A percentile compares a stretch with the other conserved stretches of the same genome.
phyloP scores from a whole-genome alignment of 2,888 invertebrate genomes.

The Spisula solida region DNA sequence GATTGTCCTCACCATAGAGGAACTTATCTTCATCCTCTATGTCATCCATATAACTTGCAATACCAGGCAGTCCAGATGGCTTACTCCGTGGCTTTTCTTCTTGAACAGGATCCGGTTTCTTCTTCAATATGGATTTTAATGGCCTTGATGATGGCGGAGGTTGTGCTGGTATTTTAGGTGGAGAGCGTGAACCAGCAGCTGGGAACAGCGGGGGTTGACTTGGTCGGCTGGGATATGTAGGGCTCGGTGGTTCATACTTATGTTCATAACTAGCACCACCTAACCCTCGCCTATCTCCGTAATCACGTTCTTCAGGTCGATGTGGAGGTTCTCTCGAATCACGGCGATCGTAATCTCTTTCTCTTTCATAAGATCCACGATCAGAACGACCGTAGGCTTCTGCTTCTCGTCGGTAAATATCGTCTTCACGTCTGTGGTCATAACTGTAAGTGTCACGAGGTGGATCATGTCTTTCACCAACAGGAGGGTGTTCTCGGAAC shows the following conservation, averaged over 20 bases:
- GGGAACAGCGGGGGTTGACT: conserved; percentile 40
- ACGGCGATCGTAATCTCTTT: conserved; percentile 39
- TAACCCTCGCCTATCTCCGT: conserved; percentile 59
- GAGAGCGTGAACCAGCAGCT: conserved; percentile 37
- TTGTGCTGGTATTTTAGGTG: conserved; percentile 15
- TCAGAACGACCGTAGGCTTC: conserved; percentile 36
- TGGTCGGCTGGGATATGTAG: conserved; percentile 23
- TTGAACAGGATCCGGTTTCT: conserved; percentile 63
- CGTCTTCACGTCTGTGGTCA: conserved; percentile 47
- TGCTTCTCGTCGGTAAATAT: conserved; percentile 46
- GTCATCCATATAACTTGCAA: conserved; percentile 78
- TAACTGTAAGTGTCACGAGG: conserved; percentile 51
- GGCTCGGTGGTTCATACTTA: conserved; percentile 6
- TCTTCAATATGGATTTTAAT: conserved; percentile 78
- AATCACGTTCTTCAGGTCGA: conserved; percentile 60
- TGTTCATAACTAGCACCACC: conserved; percentile 46
- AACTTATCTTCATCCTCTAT: conserved; percentile 86
- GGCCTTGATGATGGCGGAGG: conserved; percentile 62
- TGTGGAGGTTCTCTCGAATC: conserved; percentile 46
- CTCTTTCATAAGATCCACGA: conserved; percentile 30
- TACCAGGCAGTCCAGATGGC: conserved; percentile 70
- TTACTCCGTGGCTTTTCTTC: conserved; percentile 43
- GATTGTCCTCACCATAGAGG: conserved; percentile 81
- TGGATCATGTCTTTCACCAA: conserved; percentile 68
- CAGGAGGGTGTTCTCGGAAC: conserved; percentile 64